A percentile compares a stretch with the other conserved stretches of the same genome.
phyloP scores from a whole-genome alignment of 2,113 vertebrate genomes.

The Microcebus murinus region DNA sequence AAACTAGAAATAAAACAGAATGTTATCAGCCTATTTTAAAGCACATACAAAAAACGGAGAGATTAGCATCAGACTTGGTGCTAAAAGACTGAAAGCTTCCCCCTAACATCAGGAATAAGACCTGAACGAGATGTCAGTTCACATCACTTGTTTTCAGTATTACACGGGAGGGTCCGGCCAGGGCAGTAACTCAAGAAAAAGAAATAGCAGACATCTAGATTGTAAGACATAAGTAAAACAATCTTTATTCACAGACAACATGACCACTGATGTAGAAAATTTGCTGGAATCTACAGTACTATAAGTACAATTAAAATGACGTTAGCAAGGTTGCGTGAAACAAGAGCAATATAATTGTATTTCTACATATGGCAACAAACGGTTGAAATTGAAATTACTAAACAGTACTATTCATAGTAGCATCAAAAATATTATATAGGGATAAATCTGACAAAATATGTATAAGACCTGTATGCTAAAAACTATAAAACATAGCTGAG shows the following conservation, averaged over 20 bases:
- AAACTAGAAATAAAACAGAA: neutral
- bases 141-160: neutral
- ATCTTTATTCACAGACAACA: neutral
- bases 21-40: neutral
- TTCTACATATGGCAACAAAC: neutral
- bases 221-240: neutral
- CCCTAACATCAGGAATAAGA: neutral
- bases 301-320: neutral
- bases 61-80: no score
- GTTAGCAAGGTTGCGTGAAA: neutral
- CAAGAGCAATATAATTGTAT: neutral
- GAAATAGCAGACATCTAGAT: neutral
- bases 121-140: neutral
- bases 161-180: neutral
- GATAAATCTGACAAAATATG: neutral
- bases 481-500: neutral
- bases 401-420: neutral
- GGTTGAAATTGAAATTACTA: neutral
- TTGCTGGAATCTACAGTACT: neutral
- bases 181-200: neutral
- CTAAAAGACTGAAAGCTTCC: neutral
- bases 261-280: neutral
- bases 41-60: neutral
- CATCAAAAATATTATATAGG: neutral
- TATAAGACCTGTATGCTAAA: neutral